A percentile compares a stretch with the other conserved stretches of the same genome.
Evolutionary conservation across 2,888 invertebrate genomes (phyloP).

Genomic region (Eupeodes latifasciatus): DNA sequence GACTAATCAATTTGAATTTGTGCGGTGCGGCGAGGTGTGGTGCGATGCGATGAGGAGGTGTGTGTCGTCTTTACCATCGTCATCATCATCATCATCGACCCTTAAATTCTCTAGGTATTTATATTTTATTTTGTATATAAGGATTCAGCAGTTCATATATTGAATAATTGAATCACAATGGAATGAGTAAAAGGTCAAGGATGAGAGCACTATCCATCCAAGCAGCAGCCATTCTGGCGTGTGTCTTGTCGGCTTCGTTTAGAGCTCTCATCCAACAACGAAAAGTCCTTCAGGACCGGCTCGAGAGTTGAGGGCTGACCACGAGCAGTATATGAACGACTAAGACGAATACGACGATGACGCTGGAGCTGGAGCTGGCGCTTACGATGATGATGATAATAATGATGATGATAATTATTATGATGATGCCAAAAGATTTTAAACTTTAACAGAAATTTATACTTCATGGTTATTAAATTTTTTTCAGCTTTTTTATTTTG

Average conservation of each 20-base stretch:
- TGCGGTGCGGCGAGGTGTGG: not conserved
- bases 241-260: conserved; percentile 33
- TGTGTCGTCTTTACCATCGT: not conserved
- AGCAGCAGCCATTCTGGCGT: conserved; percentile 47
- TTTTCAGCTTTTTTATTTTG: not conserved
- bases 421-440: conserved; percentile 65
- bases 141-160: conserved; percentile 40
- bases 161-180: conserved; percentile 65
- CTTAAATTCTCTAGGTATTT: conserved; percentile 19
- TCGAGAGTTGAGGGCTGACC: conserved; percentile 40
- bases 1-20: conserved; percentile 62
- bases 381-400: conserved; percentile 27
- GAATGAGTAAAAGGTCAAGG: conserved; percentile 70
- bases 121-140: not conserved
- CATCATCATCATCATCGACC: conserved; percentile 24
- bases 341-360: conserved; percentile 28
- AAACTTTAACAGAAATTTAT: conserved; percentile 53
- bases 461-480: not conserved
- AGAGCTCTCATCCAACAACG: not conserved
- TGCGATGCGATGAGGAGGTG: not conserved
- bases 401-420: conserved; percentile 4
- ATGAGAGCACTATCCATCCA: conserved; percentile 48
- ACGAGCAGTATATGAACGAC: not conserved
- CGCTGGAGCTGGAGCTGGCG: not conserved
- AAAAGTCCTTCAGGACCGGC: conserved; percentile 41